Base-by-base conservation (phyloP, 2,888 invertebrate genomes). In the Hecatera dysodea region DNA sequence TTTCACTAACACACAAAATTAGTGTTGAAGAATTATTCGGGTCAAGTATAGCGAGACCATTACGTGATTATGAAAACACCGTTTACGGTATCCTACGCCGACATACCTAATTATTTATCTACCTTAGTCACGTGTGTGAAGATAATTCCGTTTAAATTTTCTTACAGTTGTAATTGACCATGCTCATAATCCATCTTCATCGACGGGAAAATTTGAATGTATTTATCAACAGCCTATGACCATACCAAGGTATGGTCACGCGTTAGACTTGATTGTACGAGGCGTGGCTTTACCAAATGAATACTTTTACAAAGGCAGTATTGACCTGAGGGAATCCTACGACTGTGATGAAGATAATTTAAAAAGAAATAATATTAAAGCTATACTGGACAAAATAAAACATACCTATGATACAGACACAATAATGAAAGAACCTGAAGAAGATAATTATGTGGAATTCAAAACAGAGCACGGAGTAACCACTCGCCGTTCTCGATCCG, bases 191-290 rank as follows among this genome's bases (percentile, higher is more conserved):
- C 82, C 93, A 1, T 89, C 85, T 29, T 93, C 96, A 0, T 73
- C 93, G 9, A 97, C 97, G 0, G 97, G 97, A 11, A 94, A 94
- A 33, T 97, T 97, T 79, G 96, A 97, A 90, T 93, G 96, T 64
- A 94, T 96, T 63, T 96, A 96, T 82, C 90, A 89, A 11, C 96
- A 96, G 68, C 91, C 93, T 5, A 89, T 94, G 83, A 91, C 92
- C 19, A 70, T 86, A 48, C 93, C 92, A 11, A 87, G 86, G 42
- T 93, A 89, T 76, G 88, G 89, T 2, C 80, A 79, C 12, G 87
- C 89, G 11, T 75, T 88, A 12, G 93, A 96, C 68, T 83, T 96
- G 22, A 50, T 70, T 27, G 84, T 95, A 9, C 87, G 87, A 46
- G 96, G 96, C 12, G 82, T 78, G 55, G 61, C 88, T 2, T 81